Percentiles rank a stretch among this genome's conserved stretches.
Conservation (phyloP, 2,888 invertebrate species). For the Spisula subtruncata region DNA sequence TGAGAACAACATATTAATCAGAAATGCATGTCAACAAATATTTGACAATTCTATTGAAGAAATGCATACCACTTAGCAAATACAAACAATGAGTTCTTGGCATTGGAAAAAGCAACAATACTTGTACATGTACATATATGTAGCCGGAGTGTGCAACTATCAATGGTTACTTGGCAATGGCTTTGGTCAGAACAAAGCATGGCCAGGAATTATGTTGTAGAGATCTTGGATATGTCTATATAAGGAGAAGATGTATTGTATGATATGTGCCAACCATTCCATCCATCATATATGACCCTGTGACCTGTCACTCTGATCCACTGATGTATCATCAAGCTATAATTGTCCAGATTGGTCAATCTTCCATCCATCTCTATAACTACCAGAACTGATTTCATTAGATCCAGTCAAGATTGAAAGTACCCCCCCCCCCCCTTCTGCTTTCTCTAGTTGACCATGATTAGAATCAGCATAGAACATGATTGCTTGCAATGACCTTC, state of each 20-base stretch:
- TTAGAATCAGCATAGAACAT: conserved; percentile 1
- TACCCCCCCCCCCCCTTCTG: too few relatives aligned
- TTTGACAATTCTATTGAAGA: too few relatives aligned
- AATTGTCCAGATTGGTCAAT: conserved; percentile 11
- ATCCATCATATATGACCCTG: conserved; percentile 21
- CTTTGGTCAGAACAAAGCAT: too few relatives aligned
- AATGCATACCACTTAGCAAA: too few relatives aligned
- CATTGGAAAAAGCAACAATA: too few relatives aligned
- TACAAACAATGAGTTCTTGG: too few relatives aligned
- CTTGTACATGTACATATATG: too few relatives aligned
- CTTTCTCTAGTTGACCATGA: not conserved
- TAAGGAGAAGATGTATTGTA: not conserved
- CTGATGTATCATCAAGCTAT: not conserved
- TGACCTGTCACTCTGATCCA: conserved; percentile 4
- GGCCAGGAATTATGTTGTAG: not conserved
- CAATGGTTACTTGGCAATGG: too few relatives aligned
- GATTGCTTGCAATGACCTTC: conserved; percentile 10
- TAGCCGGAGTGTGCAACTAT: too few relatives aligned
- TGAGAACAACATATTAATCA: too few relatives aligned
- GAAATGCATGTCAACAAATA: too few relatives aligned
- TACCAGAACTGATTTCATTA: conserved; percentile 10
- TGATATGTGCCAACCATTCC: not conserved
- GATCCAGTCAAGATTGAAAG: not conserved
- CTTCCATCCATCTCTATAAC: not conserved
- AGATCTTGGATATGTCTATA: not conserved